Evolutionary conservation across 2,888 invertebrate genomes (phyloP).

Genomic region (Drosophila stalkeri): DNA sequence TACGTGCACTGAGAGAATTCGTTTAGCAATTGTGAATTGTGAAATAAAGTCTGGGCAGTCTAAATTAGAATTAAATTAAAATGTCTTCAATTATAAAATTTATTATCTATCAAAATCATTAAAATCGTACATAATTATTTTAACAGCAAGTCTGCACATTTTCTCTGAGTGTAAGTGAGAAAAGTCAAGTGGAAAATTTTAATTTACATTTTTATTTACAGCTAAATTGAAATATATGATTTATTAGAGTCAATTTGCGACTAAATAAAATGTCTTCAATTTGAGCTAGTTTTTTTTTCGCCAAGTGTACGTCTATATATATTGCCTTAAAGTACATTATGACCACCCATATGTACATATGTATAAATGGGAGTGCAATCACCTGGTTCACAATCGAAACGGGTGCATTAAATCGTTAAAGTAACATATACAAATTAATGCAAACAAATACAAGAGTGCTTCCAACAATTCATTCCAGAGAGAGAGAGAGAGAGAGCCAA

Average conservation of each 20-base stretch:
- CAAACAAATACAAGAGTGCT: conserved; percentile 74
- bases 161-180: not conserved
- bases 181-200: not conserved
- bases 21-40: not conserved
- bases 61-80: too few species aligned
- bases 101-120: too few species aligned
- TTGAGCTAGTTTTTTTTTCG: not conserved
- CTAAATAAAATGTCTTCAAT: not conserved
- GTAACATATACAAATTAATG: conserved; percentile 79
- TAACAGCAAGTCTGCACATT: not conserved
- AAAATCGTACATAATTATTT: not conserved
- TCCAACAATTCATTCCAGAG: conserved; percentile 25
- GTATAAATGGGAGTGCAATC: conserved; percentile 57
- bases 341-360: conserved; percentile 43
- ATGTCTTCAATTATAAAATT: too few species aligned
- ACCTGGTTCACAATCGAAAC: conserved; percentile 63
- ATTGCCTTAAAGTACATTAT: not conserved
- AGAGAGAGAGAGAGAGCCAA: not conserved
- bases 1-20: conserved; percentile 1
- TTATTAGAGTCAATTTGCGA: not conserved
- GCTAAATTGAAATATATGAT: not conserved
- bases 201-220: not conserved
- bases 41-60: not conserved
- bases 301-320: conserved; percentile 1
- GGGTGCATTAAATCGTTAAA: conserved; percentile 72